Conservation (phyloP, 2,113 vertebrate genomes). For the Loxodonta africana region DNA sequence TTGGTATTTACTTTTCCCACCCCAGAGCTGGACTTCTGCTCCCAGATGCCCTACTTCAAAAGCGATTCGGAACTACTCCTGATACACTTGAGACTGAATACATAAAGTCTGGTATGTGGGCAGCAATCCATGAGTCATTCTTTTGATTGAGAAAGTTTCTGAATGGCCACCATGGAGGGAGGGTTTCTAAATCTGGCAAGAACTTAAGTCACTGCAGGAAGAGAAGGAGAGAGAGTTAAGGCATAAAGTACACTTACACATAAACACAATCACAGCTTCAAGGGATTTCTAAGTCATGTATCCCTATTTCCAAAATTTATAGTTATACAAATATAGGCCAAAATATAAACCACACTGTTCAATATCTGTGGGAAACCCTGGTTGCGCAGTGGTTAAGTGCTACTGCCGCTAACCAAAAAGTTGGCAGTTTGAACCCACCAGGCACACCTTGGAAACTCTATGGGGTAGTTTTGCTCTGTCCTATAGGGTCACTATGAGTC, state of each 20-base stretch:
- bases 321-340: neutral
- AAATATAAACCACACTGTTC: neutral
- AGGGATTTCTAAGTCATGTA: neutral
- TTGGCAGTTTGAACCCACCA: too few relatives aligned
- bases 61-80: constrained; percentile 73
- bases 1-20: constrained; percentile 84
- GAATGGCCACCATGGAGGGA: neutral
- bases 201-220: neutral
- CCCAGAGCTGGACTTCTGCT: constrained; percentile 60
- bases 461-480: too few relatives aligned
- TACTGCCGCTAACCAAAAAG: too few relatives aligned
- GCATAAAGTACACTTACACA: neutral
- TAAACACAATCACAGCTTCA: neutral
- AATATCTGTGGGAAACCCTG: neutral
- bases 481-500: too few relatives aligned
- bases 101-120: neutral
- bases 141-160: constrained; percentile 17
- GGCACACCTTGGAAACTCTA: too few relatives aligned
- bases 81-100: neutral
- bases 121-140: neutral
- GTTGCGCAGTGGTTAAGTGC: too few relatives aligned
- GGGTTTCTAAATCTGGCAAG: neutral
- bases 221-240: neutral
- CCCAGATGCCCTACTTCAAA: constrained; percentile 54
- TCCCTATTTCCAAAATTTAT: neutral